Evolutionary conservation across 2,797 vertebrate genomes (phyloP), one percentile per base, ranked within the genome.

Genomic region (Acanthurus leucopareius): DNA sequence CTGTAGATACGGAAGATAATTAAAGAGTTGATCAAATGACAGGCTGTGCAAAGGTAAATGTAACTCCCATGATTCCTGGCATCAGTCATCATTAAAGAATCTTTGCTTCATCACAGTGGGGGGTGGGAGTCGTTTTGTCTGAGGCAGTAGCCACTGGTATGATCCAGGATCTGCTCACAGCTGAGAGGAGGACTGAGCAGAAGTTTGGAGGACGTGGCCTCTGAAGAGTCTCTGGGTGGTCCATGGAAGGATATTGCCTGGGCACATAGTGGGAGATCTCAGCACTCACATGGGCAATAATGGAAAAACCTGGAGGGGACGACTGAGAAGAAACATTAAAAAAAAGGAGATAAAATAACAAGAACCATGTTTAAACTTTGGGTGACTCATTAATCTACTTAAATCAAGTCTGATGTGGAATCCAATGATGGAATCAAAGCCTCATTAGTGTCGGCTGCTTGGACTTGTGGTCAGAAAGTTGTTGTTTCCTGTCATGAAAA

Each of bases 1-100:
- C 53, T 73, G 20, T 42, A 60, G 61, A 22, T 58, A 58, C 19
- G 52, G 52, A 15, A 66, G 75, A 86, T 75, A 78, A 53, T 8
- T 8, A 47, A 38, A 74, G 14, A 52, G 64, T 20, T 45, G 32
- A 68, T 68, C 28, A 58, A 69, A 77, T 61, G 38, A 49, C 56
- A 61, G 35, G 22, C 10, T 4, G 44, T 66, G 22, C n/a, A n/a
- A n/a, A n/a, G n/a, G n/a, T n/a, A n/a, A n/a, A n/a, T n/a, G n/a
- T n/a, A n/a, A n/a, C n/a, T n/a, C n/a, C n/a, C n/a, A n/a, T n/a
- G n/a, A n/a, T n/a, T n/a, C n/a, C n/a, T n/a, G n/a, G n/a, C n/a
- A n/a, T n/a, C n/a, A n/a, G n/a, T n/a, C n/a, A n/a, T n/a, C n/a
- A n/a, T n/a, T n/a, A n/a, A n/a, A n/a, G n/a, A n/a, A n/a, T n/a